phyloP scores from a whole-genome alignment of 2,113 vertebrate species.

The Caretta caretta region DNA sequence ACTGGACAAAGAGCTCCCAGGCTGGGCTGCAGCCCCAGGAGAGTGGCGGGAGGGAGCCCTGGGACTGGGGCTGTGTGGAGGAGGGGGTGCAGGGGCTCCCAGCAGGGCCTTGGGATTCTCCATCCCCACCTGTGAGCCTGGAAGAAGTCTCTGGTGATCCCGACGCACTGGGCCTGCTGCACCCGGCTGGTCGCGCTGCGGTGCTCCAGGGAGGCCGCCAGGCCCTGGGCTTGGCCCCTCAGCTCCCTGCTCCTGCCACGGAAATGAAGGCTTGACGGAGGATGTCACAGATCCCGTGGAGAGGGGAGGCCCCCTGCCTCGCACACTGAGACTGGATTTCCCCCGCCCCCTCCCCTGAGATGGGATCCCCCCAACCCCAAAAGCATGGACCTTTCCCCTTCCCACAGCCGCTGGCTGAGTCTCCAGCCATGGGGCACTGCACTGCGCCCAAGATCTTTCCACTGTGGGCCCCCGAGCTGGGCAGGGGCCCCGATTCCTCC shows the following conservation, averaged over 20 bases:
- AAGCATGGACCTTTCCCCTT: not conserved
- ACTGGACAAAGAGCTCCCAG: too few species aligned
- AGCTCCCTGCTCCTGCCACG: slow-evolving; percentile 79
- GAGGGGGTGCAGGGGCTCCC: not conserved
- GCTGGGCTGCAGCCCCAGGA: too few species aligned
- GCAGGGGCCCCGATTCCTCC: not conserved
- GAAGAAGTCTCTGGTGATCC: slow-evolving; percentile 80
- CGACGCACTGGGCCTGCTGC: slow-evolving; percentile 73
- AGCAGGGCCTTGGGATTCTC: rapidly evolving
- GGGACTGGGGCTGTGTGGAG: rapidly evolving
- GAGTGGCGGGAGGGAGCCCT: not conserved
- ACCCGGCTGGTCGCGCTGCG: slow-evolving; percentile 70
- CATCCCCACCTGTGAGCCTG: slow-evolving; percentile 85
- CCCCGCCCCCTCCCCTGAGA: too few species aligned
- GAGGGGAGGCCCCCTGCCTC: not conserved
- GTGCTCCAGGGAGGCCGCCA: slow-evolving; percentile 80
- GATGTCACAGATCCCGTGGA: not conserved
- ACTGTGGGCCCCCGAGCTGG: rapidly evolving
- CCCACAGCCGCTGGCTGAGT: not conserved
- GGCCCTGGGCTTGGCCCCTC: slow-evolving; percentile 71
- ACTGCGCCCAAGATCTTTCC: not conserved
- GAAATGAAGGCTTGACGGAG: not conserved
- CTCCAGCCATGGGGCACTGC: not conserved
- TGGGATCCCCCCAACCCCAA: not conserved
- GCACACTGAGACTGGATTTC: not conserved